Evolutionary conservation across 2,113 vertebrate genomes (phyloP), one percentile per base, ranked within the genome.

Genomic region (Rhipidura dahli): DNA sequence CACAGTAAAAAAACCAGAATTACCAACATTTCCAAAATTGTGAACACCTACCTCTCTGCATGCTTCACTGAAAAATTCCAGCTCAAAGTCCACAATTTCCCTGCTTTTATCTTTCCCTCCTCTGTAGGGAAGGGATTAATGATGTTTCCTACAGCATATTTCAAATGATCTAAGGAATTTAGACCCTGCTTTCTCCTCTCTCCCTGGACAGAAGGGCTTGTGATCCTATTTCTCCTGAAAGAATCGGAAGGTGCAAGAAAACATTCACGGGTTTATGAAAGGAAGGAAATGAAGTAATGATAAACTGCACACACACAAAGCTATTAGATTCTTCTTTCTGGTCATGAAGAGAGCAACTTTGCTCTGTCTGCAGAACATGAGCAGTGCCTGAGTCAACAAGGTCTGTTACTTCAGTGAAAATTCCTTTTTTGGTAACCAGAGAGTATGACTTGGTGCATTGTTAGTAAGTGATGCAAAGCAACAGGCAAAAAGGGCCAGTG

Each of bases 341-440:
- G 61, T 61, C 3, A 11, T 7, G 7, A 81, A 93, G 63, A 78
- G 54, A 91, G 37, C 47, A 75, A 88, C 53, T 37, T 73, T 75
- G 42, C 65, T 94, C 70, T 94, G 83, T 81, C 26, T 86, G 56
- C 53, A 71, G 72, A 89, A 89, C 21, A 71, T 23, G 90, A 94
- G 77, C 75, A 47, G 75, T 39, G 69, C 57, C 95, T 97, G 98
- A 97, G 87, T 97, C 98, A 96, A 93, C 89, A 75, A 76, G 68
- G 85, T 71, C 15, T 5, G 92, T 37, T 65, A 54, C 90, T 75
- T 89, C 87, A 94, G 84, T 68, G 93, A 98, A 97, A 98, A 97
- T 93, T 97, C 98, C 97, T 97, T 98, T 98, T 98, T 97, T 97
- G 97, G 97, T 98, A 97, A 95, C 70, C 82, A 42, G 72, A 95